Conservation (phyloP, 2,888 invertebrate genomes). For the Leucophenga maculata region DNA sequence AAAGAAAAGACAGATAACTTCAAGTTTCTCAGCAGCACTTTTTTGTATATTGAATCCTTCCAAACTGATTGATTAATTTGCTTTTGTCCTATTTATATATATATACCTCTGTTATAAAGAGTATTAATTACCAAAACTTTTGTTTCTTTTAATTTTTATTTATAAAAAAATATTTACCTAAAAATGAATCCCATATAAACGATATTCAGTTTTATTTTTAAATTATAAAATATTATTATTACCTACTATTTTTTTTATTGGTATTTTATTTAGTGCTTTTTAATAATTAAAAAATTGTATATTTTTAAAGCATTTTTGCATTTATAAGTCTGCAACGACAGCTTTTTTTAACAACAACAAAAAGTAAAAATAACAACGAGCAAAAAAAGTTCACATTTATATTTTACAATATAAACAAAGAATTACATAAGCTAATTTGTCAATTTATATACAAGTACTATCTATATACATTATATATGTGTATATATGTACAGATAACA, state of each 20-base stretch:
- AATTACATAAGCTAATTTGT: slow-evolving; percentile 32
- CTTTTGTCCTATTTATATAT: slow-evolving; percentile 30
- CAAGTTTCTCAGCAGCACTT: slow-evolving; percentile 28
- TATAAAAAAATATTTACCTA: slow-evolving; percentile 22
- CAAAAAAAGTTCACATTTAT: slow-evolving; percentile 45
- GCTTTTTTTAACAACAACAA: slow-evolving; percentile 43
- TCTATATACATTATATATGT: slow-evolving; percentile 8
- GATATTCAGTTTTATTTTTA: neutral
- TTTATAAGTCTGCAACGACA: slow-evolving; percentile 47
- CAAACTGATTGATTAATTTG: slow-evolving; percentile 10
- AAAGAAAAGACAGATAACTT: neutral
- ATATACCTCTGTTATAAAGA: slow-evolving; percentile 4
- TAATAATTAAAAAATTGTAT: neutral
- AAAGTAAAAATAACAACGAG: slow-evolving; percentile 33
- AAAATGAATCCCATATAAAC: slow-evolving; percentile 33
- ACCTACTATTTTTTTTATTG: neutral
- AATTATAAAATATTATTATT: slow-evolving; percentile 6
- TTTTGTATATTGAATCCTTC: slow-evolving; percentile 45
- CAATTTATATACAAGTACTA: slow-evolving; percentile 39
- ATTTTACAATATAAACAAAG: slow-evolving; percentile 6
- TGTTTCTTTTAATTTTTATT: slow-evolving; percentile 36
- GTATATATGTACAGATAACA: slow-evolving; percentile 12
- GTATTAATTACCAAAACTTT: slow-evolving; percentile 19
- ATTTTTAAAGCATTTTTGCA: slow-evolving; percentile 47
- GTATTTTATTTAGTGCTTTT: neutral